phyloP scores from a whole-genome alignment of 2,113 vertebrate species.

The Propithecus coquereli region DNA sequence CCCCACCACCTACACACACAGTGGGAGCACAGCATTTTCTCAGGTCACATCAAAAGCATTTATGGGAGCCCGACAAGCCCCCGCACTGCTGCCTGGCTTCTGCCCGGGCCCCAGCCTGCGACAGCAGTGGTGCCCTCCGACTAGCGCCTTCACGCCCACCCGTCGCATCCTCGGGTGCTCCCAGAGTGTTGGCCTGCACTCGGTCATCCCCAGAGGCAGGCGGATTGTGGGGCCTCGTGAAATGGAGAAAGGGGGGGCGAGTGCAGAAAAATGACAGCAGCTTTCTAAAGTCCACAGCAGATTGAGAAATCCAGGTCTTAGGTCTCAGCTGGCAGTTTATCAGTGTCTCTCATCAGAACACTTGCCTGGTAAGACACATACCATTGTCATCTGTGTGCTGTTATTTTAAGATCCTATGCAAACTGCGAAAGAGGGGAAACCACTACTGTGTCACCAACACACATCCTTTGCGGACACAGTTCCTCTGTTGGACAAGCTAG shows the following conservation, averaged over 20 bases:
- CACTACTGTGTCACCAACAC: background rate
- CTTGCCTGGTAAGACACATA: background rate
- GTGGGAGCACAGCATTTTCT: background rate
- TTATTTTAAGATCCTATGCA: background rate
- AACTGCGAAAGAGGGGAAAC: background rate
- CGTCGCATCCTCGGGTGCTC: background rate
- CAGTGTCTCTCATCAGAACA: background rate
- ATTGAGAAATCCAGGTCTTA: background rate
- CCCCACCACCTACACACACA: background rate
- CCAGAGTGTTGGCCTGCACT: background rate
- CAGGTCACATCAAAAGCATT: background rate
- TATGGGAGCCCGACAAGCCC: background rate
- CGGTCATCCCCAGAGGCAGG: background rate
- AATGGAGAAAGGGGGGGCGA: background rate
- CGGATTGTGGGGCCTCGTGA: no score
- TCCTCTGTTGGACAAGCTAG: background rate
- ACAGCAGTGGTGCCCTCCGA: background rate
- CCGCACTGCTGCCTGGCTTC: background rate
- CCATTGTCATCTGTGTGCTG: background rate
- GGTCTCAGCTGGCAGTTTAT: background rate
- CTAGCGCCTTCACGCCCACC: background rate
- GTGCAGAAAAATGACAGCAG: background rate
- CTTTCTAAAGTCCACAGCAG: background rate
- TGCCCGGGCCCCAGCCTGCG: background rate
- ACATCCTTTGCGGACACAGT: rapidly evolving